These are phyloP conservation scores for Lepetodrilus schrolli DNA, from an alignment of 2,888 invertebrate genomes.

Conservation along the genomic window DNA sequence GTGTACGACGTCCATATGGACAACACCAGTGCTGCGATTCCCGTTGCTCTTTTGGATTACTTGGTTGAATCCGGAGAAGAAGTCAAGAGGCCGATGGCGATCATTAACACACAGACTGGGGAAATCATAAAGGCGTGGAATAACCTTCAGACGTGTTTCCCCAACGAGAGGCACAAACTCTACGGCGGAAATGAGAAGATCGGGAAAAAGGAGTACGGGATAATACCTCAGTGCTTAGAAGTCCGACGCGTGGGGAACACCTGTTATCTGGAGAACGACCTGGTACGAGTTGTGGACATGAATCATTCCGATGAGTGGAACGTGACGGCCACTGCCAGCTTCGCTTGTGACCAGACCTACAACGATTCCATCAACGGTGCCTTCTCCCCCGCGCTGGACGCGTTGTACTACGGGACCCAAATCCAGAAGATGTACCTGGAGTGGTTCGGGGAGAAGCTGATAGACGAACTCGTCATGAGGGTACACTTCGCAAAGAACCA, in stretches of 20 bases:
- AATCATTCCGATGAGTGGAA: neutral
- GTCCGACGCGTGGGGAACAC: slow-evolving; percentile 33
- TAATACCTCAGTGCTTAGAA: slow-evolving; percentile 38
- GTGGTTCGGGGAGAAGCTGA: slow-evolving; percentile 29
- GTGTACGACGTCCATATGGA: neutral
- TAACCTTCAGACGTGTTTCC: slow-evolving; percentile 40
- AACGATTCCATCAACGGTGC: slow-evolving; percentile 35
- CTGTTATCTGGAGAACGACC: slow-evolving; percentile 53
- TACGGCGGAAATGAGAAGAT: slow-evolving; percentile 50
- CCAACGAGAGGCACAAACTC: slow-evolving; percentile 31
- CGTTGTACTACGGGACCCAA: slow-evolving; percentile 36
- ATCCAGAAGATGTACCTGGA: slow-evolving; percentile 42
- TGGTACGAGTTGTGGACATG: slow-evolving; percentile 52
- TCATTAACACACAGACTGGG: slow-evolving; percentile 48
- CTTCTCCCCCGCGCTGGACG: slow-evolving; percentile 39
- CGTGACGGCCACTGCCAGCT: slow-evolving; percentile 29
- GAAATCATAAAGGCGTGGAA: slow-evolving; percentile 42
- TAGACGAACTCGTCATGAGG: slow-evolving; percentile 41
- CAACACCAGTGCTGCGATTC: neutral
- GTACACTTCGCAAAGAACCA: slow-evolving; percentile 47
- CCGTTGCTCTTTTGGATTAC: slow-evolving; percentile 30
- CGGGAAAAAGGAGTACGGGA: slow-evolving; percentile 45
- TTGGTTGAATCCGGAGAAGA: slow-evolving; percentile 22
- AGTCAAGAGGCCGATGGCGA: slow-evolving; percentile 42
- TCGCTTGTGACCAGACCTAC: slow-evolving; percentile 34